These are phyloP conservation scores for Phenganax stokvisi DNA, from an alignment of 92 coral and sea anemone species.

Conservation along the genomic window DNA sequence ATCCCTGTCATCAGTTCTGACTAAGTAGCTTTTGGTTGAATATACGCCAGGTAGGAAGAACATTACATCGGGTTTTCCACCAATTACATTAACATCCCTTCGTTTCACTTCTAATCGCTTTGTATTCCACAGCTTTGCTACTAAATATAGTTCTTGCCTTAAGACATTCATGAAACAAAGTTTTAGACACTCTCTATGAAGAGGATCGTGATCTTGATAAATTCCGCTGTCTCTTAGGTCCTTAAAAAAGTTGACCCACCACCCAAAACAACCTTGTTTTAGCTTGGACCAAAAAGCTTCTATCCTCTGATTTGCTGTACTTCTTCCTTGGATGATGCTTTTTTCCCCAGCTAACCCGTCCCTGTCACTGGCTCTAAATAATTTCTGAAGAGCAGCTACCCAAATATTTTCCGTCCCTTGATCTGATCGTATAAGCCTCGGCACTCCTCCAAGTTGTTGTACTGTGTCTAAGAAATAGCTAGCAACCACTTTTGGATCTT, in stretches of 20 bases:
- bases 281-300: slow-evolving; percentile 35
- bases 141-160: slow-evolving; percentile 20
- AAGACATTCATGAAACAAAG: slow-evolving; percentile 1
- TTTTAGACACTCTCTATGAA: background rate
- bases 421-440: slow-evolving; percentile 34
- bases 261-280: background rate
- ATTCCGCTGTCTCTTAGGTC: background rate
- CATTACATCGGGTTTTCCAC: slow-evolving; percentile 26
- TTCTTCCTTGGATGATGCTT: slow-evolving; percentile 18
- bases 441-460: slow-evolving; percentile 28
- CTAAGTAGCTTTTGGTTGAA: slow-evolving; percentile 33
- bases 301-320: slow-evolving; percentile 23
- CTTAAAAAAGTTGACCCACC: slow-evolving; percentile 23
- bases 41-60: slow-evolving; percentile 24
- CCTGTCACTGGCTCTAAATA: slow-evolving; percentile 11
- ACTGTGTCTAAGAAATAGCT: slow-evolving; percentile 15
- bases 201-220: background rate
- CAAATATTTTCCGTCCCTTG: slow-evolving; percentile 40
- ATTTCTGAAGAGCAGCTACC: slow-evolving; percentile 31
- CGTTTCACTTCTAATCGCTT: slow-evolving; percentile 1
- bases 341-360: slow-evolving; percentile 26
- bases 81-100: slow-evolving; percentile 22
- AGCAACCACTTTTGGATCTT: slow-evolving; percentile 40
- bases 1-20: slow-evolving; percentile 23
- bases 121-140: slow-evolving; percentile 29